Percentiles rank a stretch among this genome's conserved stretches.
These are phyloP conservation scores for Zosterops hypoxanthus DNA, from an alignment of 2,113 vertebrate species.

Conservation along the genomic window DNA sequence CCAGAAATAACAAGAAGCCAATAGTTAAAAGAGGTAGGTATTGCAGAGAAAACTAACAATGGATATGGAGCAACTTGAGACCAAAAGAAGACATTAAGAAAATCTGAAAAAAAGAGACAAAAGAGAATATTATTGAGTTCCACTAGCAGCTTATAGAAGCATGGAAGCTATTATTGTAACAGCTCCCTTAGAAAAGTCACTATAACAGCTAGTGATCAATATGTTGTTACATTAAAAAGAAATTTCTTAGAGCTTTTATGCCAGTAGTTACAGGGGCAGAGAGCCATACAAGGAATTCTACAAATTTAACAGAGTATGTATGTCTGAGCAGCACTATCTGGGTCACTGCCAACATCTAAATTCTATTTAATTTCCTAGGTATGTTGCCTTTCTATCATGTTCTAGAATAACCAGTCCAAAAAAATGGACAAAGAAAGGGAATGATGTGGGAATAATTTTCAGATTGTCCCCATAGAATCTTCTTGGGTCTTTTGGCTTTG, in stretches of 20 bases:
- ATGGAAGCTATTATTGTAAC: background rate
- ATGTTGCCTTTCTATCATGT: background rate
- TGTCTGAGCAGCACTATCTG: background rate
- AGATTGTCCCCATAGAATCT: background rate
- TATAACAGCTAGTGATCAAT: background rate
- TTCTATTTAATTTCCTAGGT: background rate
- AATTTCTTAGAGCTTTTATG: background rate
- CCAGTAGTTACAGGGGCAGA: background rate
- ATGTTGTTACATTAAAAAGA: background rate
- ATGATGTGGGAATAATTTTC: background rate
- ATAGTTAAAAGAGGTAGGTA: background rate
- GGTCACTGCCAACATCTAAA: background rate
- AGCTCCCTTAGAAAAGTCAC: background rate
- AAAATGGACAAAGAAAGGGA: background rate
- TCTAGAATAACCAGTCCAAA: background rate
- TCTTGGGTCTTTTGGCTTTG: fast-evolving
- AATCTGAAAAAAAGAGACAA: background rate
- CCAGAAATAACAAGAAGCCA: background rate
- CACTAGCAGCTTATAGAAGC: background rate
- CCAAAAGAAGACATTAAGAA: background rate
- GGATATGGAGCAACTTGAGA: background rate
- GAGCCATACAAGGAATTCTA: background rate
- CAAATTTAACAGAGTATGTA: background rate
- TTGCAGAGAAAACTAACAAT: background rate
- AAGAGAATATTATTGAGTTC: background rate